Evolutionary conservation across 2,797 vertebrate species (phyloP), one percentile per base, ranked within the genome.

Genomic region (Emys orbicularis): DNA sequence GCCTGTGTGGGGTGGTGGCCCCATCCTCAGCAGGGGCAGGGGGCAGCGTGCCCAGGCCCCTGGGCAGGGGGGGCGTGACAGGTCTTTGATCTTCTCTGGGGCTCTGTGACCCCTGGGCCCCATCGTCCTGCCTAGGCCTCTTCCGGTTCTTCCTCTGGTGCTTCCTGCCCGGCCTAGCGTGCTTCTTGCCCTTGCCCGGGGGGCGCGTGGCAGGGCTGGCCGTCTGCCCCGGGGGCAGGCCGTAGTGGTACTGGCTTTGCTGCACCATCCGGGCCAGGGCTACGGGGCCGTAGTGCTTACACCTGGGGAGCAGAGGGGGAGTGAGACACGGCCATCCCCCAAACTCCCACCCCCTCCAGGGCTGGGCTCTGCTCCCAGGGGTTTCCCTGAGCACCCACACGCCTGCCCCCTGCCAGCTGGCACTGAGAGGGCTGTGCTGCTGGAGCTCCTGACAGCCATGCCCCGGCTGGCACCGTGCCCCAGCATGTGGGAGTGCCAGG

Each of bases 261-360:
- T 98, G 96, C 61, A 98, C 97, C 54, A 99, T 96, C 59, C 97
- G 98, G 74, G 99, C 99, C 10, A 98, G 98, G 15, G 98, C 95
- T 27, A 98, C 90, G 44, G 98, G 96, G 79, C 98, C 97, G 0
- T 98, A 98, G 3, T 44, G 96, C 92, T 98, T 98, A 94, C 99
- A 99, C 98, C 99, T 99, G 95, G 34, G n/a, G 44, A 76, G 50
- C 83, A 13, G 34, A 53, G 15, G 7, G 29, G 84, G 52, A 25
- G 6, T 81, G n/a, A 81, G 50, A 12, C 3, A 3, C 21, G 31
- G 9, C 15, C 7, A 7, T 4, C 2, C 12, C 9, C 53, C 1
- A 4, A 10, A n/a, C 5, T 6, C 12, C 41, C 54, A 16, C 2
- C 4, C 4, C 41, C 15, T 18, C n/a, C 41, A 16, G 44, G 27